A percentile compares a stretch with the other conserved stretches of the same genome.
Evolutionary conservation across 2,797 vertebrate species (phyloP).

Genomic region (Steatocranus sp.): DNA sequence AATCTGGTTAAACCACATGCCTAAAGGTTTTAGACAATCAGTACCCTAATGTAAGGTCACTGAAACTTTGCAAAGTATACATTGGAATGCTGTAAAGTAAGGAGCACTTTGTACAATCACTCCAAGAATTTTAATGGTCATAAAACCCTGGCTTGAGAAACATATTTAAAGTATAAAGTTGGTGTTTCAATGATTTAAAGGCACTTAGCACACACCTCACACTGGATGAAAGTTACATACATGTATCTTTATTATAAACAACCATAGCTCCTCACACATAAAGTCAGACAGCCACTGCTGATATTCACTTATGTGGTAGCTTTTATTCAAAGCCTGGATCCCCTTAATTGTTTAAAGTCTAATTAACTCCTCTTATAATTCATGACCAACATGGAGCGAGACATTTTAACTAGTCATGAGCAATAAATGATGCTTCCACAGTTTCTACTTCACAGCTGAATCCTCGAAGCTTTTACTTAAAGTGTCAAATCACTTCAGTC

Average conservation of each 20-base stretch:
- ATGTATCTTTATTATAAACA: not conserved
- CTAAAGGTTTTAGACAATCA: not conserved
- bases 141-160: not conserved
- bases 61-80: not conserved
- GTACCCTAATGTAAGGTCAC: not conserved
- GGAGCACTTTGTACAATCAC: not conserved
- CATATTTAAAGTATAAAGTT: not conserved
- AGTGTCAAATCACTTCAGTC: not conserved
- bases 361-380: slow-evolving; percentile 13
- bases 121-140: not conserved
- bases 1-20: not conserved
- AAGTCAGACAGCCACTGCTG: not conserved
- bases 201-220: not conserved
- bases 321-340: not conserved
- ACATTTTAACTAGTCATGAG: not conserved
- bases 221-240: not conserved
- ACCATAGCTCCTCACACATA: not conserved
- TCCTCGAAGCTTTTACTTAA: not conserved
- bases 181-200: not conserved
- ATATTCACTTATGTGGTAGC: not conserved
- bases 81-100: slow-evolving; percentile 18
- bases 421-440: not conserved
- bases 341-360: not conserved
- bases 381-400: not conserved
- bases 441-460: not conserved